A percentile compares a stretch with the other conserved stretches of the same genome.
phyloP scores from a whole-genome alignment of 2,113 vertebrate species.

The Nematolebias whitei region DNA sequence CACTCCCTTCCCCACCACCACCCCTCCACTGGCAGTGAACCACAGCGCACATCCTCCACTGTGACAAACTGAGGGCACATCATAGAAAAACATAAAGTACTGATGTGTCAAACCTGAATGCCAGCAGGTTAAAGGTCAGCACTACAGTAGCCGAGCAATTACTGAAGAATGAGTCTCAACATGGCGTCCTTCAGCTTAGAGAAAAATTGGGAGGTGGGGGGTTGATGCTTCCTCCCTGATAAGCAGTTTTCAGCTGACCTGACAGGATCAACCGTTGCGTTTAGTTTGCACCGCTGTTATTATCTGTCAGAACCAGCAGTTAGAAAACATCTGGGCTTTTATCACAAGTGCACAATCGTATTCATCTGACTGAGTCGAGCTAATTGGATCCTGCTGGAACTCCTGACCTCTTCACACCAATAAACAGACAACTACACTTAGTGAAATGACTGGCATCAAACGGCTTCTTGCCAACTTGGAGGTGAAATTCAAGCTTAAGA shows the following conservation, averaged over 20 bases:
- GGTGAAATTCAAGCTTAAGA: too few relatives aligned
- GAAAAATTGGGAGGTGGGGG: not conserved
- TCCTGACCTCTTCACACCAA: constrained; percentile 11
- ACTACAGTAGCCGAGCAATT: constrained; percentile 36
- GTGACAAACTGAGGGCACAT: not conserved
- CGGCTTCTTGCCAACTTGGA: not conserved
- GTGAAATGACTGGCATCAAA: not conserved
- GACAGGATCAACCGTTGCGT: not conserved
- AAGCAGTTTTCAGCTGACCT: constrained; percentile 17
- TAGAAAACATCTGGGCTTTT: constrained; percentile 19
- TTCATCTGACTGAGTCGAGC: constrained; percentile 8
- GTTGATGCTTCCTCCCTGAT: constrained; percentile 7
- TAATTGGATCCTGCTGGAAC: constrained; percentile 11
- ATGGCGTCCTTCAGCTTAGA: constrained; percentile 28
- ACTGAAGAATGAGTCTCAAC: constrained; percentile 44
- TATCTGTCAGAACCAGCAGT: constrained; percentile 7
- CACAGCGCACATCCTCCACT: constrained; percentile 1
- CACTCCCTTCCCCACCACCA: too few relatives aligned
- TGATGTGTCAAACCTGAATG: constrained; percentile 27
- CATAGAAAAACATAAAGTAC: not conserved
- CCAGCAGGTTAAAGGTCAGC: constrained; percentile 41
- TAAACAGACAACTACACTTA: constrained; percentile 4
- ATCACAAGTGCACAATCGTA: not conserved
- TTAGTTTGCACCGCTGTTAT: constrained; percentile 33
- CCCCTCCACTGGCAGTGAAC: not conserved